Conservation (phyloP, 2,888 invertebrate species). For the Liopterus haemorrhoidalis region DNA sequence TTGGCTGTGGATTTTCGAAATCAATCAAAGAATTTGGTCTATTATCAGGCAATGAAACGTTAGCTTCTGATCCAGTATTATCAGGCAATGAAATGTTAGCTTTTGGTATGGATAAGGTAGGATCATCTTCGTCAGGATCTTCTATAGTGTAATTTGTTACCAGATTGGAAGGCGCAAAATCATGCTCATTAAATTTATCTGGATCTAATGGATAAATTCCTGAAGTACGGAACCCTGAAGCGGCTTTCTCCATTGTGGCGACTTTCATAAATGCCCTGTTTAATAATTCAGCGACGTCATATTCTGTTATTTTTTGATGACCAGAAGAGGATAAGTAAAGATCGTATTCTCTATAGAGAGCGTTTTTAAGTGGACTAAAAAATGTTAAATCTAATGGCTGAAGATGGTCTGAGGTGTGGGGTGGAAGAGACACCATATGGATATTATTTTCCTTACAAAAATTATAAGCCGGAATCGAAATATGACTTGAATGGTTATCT, state of each 20-base stretch:
- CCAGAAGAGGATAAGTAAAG: conserved; percentile 21
- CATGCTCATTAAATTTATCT: conserved; percentile 22
- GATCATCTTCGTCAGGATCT: no score
- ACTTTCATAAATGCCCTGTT: conserved; percentile 20
- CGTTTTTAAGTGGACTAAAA: conserved; percentile 20
- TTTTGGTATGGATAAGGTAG: no score
- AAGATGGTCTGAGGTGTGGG: conserved; percentile 7
- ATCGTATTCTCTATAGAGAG: conserved; percentile 18
- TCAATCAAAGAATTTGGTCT: no score
- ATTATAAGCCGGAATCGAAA: conserved; percentile 6
- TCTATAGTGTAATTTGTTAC: no score
- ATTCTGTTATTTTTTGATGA: conserved; percentile 25
- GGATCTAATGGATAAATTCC: conserved; percentile 23
- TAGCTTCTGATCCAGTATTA: no score
- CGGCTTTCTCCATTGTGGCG: conserved; percentile 20
- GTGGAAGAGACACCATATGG: conserved; percentile 18
- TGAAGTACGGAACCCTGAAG: conserved; percentile 25
- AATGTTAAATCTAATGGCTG: conserved; percentile 14
- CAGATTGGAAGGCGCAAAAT: conserved; percentile 22
- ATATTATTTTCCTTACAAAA: conserved; percentile 20
- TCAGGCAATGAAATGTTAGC: no score
- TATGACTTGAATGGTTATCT: conserved; percentile 19
- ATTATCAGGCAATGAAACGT: no score
- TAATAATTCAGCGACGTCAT: conserved; percentile 26
- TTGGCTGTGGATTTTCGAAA: no score